Base-by-base conservation (phyloP, 1,140 invertebrate species). In the Drosophila yakuba region DNA sequence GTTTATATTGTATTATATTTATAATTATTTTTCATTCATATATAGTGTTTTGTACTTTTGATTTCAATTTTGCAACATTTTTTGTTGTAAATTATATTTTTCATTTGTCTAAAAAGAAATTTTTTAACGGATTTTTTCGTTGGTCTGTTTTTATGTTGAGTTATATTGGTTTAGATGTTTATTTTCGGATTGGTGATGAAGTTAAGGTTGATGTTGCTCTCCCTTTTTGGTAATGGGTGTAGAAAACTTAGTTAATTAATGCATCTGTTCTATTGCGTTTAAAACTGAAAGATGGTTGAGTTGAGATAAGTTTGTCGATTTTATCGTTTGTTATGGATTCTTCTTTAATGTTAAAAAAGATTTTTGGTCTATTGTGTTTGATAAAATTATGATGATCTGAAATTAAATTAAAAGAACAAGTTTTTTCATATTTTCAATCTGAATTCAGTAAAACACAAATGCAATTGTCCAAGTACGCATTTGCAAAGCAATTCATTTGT, bases 331-430 rank as follows among this genome's bases (percentile, higher is more conserved):
- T 36, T 63, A 45, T 14, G 60, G 51, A 17, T 44, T 64, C 25
- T 78, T 76, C 61, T 69, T 41, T 79, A 52, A 28, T 59, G 51
- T 66, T 73, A 45, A 80, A 85, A 91, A 91, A 60, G 44, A 74
- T 71, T 67, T 75, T 69, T 78, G 90, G 90, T 91, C 90, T 91
- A 91, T 91, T 91, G 90, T 80, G 76, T 89, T 77, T 82, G 35
- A 50, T 84, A 48, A 91, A 91, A 91, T 91, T 80, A 91, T 91
- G 90, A 91, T 91, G 90, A 91, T 75, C 90, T 91, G 90, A 47
- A 86, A 90, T 41, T 43, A 73, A 67, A 78, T 56, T 20, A 39
- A 57, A 39, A 51, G 74, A 45, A 45, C 4, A 69, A 62, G 36
- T 12, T 50, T 36, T 52, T 47, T 78, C 15, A 20, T 41, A 51